Conservation (phyloP, 2,113 vertebrate genomes). For the Tachuris rubrigastra region DNA sequence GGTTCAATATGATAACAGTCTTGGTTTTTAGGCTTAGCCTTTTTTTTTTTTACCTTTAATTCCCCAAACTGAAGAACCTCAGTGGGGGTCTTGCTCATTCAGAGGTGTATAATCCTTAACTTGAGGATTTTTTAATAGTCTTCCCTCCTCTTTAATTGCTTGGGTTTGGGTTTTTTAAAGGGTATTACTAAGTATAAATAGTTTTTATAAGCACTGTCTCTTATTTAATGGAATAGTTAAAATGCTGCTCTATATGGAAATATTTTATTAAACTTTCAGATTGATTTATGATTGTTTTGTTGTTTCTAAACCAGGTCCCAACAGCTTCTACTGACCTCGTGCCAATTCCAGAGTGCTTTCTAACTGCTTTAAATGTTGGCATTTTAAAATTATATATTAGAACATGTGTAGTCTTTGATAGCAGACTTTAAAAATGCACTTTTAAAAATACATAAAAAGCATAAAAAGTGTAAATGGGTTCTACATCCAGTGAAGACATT, state of each 20-base stretch:
- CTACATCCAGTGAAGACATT: not conserved
- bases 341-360: not conserved
- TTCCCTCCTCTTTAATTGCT: not conserved
- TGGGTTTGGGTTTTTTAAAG: not conserved
- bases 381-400: not conserved
- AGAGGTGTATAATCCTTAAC: not conserved
- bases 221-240: not conserved
- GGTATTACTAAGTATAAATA: not conserved
- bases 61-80: not conserved
- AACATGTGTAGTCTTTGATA: not conserved
- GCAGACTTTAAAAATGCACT: not conserved
- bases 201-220: not conserved
- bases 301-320: not conserved
- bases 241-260: not conserved
- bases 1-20: not conserved
- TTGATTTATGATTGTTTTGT: not conserved
- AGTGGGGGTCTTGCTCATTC: not conserved
- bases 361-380: not conserved
- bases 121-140: not conserved
- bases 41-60: not conserved
- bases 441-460: not conserved
- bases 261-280: not conserved
- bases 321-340: not conserved
- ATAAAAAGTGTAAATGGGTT: not conserved
- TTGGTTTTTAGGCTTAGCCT: not conserved